phyloP scores from a whole-genome alignment of 2,888 invertebrate species.

The Hirtodrosophila duncani region DNA sequence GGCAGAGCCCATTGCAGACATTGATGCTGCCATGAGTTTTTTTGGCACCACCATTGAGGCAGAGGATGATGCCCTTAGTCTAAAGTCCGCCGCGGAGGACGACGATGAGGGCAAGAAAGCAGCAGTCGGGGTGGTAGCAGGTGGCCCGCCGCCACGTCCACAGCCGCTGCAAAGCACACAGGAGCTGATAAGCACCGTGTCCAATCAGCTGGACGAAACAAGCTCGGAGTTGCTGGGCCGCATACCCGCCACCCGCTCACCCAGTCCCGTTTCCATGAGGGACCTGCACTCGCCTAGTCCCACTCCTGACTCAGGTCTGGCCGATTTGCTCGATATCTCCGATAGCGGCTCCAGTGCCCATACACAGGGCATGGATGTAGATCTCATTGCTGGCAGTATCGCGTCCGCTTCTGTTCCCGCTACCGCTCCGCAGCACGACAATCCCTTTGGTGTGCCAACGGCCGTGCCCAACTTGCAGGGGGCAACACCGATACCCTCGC shows the following conservation, averaged over 20 bases:
- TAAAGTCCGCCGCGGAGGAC: conserved; percentile 69
- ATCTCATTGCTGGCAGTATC: conserved; percentile 58
- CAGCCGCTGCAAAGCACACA: conserved; percentile 86
- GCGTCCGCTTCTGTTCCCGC: neutral
- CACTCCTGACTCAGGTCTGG: conserved; percentile 84
- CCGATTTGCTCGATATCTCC: conserved; percentile 83
- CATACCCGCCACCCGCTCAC: conserved; percentile 90
- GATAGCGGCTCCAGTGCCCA: conserved; percentile 67
- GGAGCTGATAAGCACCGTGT: conserved; percentile 90
- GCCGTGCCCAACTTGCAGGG: conserved; percentile 77
- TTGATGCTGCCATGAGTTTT: conserved; percentile 78
- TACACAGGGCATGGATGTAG: conserved; percentile 70
- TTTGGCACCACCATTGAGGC: conserved; percentile 79
- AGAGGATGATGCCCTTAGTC: conserved; percentile 74
- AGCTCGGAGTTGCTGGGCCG: conserved; percentile 90
- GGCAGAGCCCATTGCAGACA: conserved; percentile 41
- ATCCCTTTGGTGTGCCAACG: conserved; percentile 78
- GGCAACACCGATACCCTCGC: conserved; percentile 79
- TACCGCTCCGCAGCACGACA: conserved; percentile 57
- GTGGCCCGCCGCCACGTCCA: conserved; percentile 78
- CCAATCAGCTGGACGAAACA: conserved; percentile 92
- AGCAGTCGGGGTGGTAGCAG: too few relatives aligned
- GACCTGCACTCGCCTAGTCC: conserved; percentile 91
- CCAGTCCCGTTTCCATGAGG: conserved; percentile 90
- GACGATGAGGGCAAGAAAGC: conserved; percentile 64